A percentile compares a stretch with the other conserved stretches of the same genome.
These are phyloP conservation scores for Syrmaticus mikado DNA, from an alignment of 2,113 vertebrate genomes.

Conservation along the genomic window DNA sequence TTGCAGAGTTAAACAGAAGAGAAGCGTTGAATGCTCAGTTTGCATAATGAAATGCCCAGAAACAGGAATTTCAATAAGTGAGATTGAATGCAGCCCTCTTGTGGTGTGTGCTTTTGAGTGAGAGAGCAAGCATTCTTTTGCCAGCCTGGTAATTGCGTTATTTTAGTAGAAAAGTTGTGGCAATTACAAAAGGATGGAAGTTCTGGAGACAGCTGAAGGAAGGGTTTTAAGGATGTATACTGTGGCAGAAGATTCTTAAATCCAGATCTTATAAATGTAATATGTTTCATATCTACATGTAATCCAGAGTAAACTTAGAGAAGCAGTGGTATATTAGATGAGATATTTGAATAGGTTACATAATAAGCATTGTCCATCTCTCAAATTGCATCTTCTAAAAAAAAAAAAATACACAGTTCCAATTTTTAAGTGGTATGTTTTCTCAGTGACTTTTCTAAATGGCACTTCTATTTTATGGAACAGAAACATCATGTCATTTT, in stretches of 20 bases:
- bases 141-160: not conserved
- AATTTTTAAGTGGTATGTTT: not conserved
- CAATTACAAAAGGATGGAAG: fast-evolving
- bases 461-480: not conserved
- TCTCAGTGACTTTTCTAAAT: not conserved
- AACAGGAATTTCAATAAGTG: conserved; percentile 35
- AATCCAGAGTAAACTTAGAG: not conserved
- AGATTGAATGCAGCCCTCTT: conserved; percentile 46
- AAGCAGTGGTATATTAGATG: not conserved
- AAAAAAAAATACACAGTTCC: not conserved
- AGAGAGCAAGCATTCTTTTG: not conserved
- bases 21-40: not conserved
- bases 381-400: not conserved
- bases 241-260: not conserved
- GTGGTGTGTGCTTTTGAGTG: not conserved
- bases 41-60: not conserved
- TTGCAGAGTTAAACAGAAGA: not conserved
- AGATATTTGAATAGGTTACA: not conserved
- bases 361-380: not conserved
- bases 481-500: not conserved
- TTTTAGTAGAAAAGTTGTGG: not conserved
- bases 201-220: not conserved
- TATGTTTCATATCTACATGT: not conserved
- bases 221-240: not conserved
- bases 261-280: not conserved